These are phyloP conservation scores for Taxidea taxus DNA, from an alignment of 2,113 vertebrate species.

Conservation along the genomic window DNA sequence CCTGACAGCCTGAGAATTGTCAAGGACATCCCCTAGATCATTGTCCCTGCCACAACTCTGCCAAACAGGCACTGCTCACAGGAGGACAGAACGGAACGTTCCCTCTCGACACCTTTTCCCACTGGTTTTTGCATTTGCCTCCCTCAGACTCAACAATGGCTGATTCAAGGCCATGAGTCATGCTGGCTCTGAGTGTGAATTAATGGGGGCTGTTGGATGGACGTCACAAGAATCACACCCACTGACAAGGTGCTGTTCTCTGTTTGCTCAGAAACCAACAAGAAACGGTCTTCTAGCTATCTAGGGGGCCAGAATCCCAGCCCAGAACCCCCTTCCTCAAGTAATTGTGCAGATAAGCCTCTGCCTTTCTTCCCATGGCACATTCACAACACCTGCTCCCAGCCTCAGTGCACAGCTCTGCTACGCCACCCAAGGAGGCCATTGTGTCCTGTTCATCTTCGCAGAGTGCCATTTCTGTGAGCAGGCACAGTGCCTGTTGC, in stretches of 20 bases:
- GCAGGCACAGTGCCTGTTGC: not conserved
- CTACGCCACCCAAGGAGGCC: not conserved
- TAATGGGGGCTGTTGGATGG: not conserved
- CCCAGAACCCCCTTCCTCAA: fast-evolving
- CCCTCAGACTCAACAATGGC: slow-evolving; percentile 10
- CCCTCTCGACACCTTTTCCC: not conserved
- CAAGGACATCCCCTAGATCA: not conserved
- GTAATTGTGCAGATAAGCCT: fast-evolving
- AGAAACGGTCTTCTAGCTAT: not conserved
- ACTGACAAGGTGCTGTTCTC: not conserved
- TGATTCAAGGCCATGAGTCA: slow-evolving; percentile 46
- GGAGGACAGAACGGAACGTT: slow-evolving; percentile 38
- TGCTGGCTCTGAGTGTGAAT: not conserved
- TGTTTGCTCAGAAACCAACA: not conserved
- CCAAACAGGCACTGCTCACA: not conserved
- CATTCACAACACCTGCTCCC: not conserved
- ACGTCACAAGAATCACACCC: not conserved
- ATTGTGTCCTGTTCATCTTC: not conserved
- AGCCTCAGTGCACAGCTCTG: fast-evolving
- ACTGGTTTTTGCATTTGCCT: not conserved
- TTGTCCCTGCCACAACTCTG: not conserved
- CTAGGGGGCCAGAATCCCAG: too few relatives aligned
- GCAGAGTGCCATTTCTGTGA: not conserved
- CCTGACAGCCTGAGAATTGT: not conserved
- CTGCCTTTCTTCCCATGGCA: fast-evolving